Base-by-base conservation (phyloP, 92 coral and sea anemone species). In the Siderastrea radians region DNA sequence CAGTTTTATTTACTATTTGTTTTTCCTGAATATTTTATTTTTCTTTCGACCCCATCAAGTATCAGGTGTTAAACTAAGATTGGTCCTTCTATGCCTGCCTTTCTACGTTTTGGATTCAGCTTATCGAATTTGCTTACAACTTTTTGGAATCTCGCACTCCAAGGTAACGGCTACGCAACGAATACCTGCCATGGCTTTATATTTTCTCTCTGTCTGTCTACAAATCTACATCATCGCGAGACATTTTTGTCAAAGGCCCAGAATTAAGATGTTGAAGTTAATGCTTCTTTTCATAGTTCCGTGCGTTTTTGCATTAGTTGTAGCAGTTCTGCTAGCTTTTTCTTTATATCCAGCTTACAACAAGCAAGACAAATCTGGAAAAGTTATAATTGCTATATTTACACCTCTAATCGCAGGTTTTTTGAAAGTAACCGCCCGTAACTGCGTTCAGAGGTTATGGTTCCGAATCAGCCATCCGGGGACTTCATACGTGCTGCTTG, bases 401-500 rank as follows among this genome's bases (percentile, higher is more conserved):
- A 0, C 70, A 6, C 82, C 82, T 78, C 68, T 78, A 4, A 14
- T 46, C 11, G 9, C 5, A 15, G 69, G 59, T 64, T 0, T 78
- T 1, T 52, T 78, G 10, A 78, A 78, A 78, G 70, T 16, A 45
- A 16, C 14, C 45, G 2, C 17, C 9, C 82, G 82, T 43, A 16
- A 59, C 5, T 78, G 82, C 65, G 49, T 78, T 59, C 82, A 78
- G 82, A 69, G 82, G 51, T 47, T 60, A 44, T 78, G 54, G 82
- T 17, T 15, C 63, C 53, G 52, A 58, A 43, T 58, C 47, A 78
- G 71, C 43, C 69, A 78, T 78, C 82, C 82, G 43, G 68, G 69
- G 38, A 78, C 82, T 78, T 78, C 82, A 45, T 78, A 59, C 49
- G 71, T 78, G 10, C 58, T 78, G 1, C 14, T 78, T 45, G 69